phyloP scores from a whole-genome alignment of 2,888 invertebrate genomes.

The Drosophila pseudotakahashii region DNA sequence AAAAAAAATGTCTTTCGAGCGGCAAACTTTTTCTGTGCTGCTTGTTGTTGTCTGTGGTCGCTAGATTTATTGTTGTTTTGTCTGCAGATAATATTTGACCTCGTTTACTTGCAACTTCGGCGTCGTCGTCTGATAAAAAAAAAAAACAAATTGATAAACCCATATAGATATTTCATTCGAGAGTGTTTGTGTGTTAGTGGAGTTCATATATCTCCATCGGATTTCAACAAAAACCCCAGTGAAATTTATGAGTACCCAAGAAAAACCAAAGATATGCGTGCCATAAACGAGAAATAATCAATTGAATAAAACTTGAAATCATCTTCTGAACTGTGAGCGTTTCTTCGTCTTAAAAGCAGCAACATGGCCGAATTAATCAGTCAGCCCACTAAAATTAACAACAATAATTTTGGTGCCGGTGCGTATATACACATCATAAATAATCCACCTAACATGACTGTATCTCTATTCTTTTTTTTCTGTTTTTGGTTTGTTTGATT shows the following conservation, averaged over 20 bases:
- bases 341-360: slow-evolving; percentile 35
- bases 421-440: slow-evolving; percentile 49
- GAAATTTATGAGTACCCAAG: slow-evolving; percentile 41
- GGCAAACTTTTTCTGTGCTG: slow-evolving; percentile 38
- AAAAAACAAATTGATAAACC: slow-evolving; percentile 24
- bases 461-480: neutral
- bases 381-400: slow-evolving; percentile 78
- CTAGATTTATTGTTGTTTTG: slow-evolving; percentile 68
- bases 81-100: slow-evolving; percentile 80
- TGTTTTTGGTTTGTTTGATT: slow-evolving; percentile 1
- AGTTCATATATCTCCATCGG: slow-evolving; percentile 23
- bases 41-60: slow-evolving; percentile 65
- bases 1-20: slow-evolving; percentile 16
- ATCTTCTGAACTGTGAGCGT: slow-evolving; percentile 7
- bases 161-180: slow-evolving; percentile 25
- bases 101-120: slow-evolving; percentile 69
- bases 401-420: slow-evolving; percentile 79
- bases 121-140: slow-evolving; percentile 50
- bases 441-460: slow-evolving; percentile 23
- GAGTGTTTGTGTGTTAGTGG: slow-evolving; percentile 9
- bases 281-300: slow-evolving; percentile 59
- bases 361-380: slow-evolving; percentile 81
- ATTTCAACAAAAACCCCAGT: slow-evolving; percentile 6
- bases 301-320: slow-evolving; percentile 15
- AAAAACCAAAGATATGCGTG: slow-evolving; percentile 58